Base-by-base conservation (phyloP, 2,113 vertebrate genomes). In the Bubo scandiacus region DNA sequence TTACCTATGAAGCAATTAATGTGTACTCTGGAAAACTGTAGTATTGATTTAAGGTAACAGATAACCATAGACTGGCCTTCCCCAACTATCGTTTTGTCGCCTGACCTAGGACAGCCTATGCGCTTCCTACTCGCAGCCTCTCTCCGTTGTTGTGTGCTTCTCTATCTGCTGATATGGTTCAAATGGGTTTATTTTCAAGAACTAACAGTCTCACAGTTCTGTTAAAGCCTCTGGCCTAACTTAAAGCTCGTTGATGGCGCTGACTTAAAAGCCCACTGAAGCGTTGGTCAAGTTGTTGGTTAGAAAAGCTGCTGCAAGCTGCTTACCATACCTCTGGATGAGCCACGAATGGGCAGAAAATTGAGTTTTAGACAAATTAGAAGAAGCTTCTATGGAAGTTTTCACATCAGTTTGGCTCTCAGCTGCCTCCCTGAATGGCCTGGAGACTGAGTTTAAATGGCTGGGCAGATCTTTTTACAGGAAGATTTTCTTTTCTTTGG, bases 1-100 rank as follows among this genome's bases (percentile, higher is more conserved):
- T 97, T 81, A 70, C 36, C 32, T 65, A 36, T 94, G 94, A 52
- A 75, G 87, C 87, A 93, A 92, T 81, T 25, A 11, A n/a, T 68
- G 54, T 93, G 87, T 86, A 45, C 78, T 91, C 87, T 95, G 95
- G 71, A 57, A 72, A 68, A 40, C 43, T 11, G 11, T 5, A 32
- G 16, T 63, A 27, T 91, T 91, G 91, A 26, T 75, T 89, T 75
- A 68, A 40, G 62, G 21, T 15, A 26, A 14, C 23, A 68, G 52
- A 47, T 74, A 59, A 78, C 11, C 59, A n/a, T 5, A 17, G 55
- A 5, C 7, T 19, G 61, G 43, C 65, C 68, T 43, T 67, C 36
- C 54, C 57, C 1, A 2, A 9, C 66, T 20, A 26, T 10, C 12
- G 0, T 17, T 42, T 11, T 30, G 59, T 67, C 12, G 22, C 34